Base-by-base conservation (phyloP, 1,140 invertebrate genomes). In the Drosophila ambigua region DNA sequence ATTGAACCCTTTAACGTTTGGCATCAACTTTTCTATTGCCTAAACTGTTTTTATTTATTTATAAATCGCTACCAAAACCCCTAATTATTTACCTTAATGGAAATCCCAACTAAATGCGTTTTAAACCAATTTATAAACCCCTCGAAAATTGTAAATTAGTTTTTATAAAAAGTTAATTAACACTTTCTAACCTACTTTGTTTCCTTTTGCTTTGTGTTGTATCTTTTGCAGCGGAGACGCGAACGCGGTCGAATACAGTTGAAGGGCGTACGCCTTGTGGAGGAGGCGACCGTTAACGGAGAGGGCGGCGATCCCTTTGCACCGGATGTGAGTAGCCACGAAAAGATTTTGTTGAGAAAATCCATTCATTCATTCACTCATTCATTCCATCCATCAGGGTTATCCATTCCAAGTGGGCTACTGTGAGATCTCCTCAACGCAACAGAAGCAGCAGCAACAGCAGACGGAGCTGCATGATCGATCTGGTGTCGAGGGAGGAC, bases 241-340 rank as follows among this genome's bases (percentile, higher is more conserved):
- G 96, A 97, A 92, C 95, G 96, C 77, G 96, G 97, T 26, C 94
- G 96, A 55, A 95, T 97, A 78, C 93, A 94, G 58, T 93, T 97
- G 57, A 94, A 94, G 71, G 93, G 93, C 69, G 95, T 97, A 55
- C 95, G 95, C 80, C 94, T 96, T 44, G 94, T 97, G 68, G 96
- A 97, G 92, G 93, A 94, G 72, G 95, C 95, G 7, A 93, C 94
- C 64, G 92, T 96, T 64, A 94, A 92, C 65, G 94, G 93, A 23
- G 91, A 91, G 51, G 91, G 91, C 65, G 91, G 90, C 16, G 91
- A 92, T 91, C 90, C 89, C 71, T 91, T 83, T 83, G 90, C 91
- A 60, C 91, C 91, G 79, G 88, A 90, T 91, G 91, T 92, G 63
- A 92, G 90, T 92, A 63, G 54, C 31, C 28, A 39, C 24, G 13